A percentile compares a stretch with the other conserved stretches of the same genome.
phyloP scores from a whole-genome alignment of 53 echinoderm and acorn worm genomes.

The Echinarachnius parma region DNA sequence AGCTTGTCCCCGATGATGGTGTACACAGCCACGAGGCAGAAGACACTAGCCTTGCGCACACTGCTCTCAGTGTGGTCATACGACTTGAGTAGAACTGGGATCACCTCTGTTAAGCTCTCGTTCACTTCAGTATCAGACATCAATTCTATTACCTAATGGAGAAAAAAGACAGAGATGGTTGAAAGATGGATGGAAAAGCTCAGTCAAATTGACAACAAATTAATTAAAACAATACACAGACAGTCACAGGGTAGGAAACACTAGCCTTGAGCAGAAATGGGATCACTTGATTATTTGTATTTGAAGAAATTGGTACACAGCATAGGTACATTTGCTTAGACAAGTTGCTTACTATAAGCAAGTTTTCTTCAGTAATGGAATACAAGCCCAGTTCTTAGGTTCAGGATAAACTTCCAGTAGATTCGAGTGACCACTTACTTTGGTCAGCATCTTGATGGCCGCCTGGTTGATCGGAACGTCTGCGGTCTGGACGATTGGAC shows the following conservation, averaged over 20 bases:
- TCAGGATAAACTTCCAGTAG: too few species aligned
- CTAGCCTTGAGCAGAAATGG: too few species aligned
- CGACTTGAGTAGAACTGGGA: conserved; percentile 51
- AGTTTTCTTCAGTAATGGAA: too few species aligned
- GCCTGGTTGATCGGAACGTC: conserved; percentile 93
- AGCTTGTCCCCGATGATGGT: conserved; percentile 78
- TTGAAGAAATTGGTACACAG: too few species aligned
- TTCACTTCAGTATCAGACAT: conserved; percentile 46
- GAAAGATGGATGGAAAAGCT: background rate
- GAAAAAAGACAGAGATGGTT: background rate
- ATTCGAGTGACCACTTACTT: too few species aligned
- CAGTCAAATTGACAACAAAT: too few species aligned
- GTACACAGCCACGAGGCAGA: conserved; percentile 90
- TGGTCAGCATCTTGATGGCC: conserved; percentile 95
- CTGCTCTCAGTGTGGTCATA: conserved; percentile 92
- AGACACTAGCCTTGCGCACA: conserved; percentile 94
- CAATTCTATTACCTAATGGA: conserved; percentile 31
- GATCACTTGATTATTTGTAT: too few species aligned
- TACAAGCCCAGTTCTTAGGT: too few species aligned
- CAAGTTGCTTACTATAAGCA: too few species aligned
- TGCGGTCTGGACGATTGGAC: conserved; percentile 96
- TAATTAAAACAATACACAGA: background rate
- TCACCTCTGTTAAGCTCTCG: conserved; percentile 29
- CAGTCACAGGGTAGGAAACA: too few species aligned
- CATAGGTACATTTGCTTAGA: too few species aligned